These are phyloP conservation scores for Halocynthia aurantium DNA, from an alignment of 23 tunicate species.

Conservation along the genomic window DNA sequence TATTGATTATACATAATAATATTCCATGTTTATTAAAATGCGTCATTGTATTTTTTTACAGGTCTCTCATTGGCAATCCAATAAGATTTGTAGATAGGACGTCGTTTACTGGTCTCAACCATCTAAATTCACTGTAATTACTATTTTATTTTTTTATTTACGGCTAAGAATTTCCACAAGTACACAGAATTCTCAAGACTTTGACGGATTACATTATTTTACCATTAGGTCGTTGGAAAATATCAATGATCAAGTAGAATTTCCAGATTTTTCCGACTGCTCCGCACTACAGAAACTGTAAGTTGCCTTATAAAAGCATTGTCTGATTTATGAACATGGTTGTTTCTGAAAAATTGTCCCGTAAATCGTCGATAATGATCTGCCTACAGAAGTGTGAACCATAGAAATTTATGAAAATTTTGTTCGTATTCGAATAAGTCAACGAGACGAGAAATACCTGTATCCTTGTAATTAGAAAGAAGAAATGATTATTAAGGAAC, in stretches of 20 bases:
- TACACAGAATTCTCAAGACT: not conserved
- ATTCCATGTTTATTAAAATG: not conserved
- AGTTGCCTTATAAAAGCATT: slow-evolving; percentile 5
- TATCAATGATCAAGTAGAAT: slow-evolving; percentile 37
- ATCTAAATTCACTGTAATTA: slow-evolving; percentile 49
- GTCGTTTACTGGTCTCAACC: slow-evolving; percentile 48
- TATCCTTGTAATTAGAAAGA: too few species aligned
- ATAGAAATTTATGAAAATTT: too few species aligned
- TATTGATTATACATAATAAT: not conserved
- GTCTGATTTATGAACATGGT: not conserved
- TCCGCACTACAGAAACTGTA: slow-evolving; percentile 37
- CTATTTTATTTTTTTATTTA: not conserved
- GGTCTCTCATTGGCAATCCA: slow-evolving; percentile 39
- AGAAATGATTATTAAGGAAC: not conserved
- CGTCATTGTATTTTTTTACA: slow-evolving; percentile 14
- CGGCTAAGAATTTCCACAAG: too few species aligned
- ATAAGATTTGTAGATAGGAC: slow-evolving; percentile 40
- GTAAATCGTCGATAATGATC: not conserved
- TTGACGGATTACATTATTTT: not conserved
- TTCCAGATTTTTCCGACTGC: slow-evolving; percentile 74
- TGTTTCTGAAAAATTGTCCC: not conserved
- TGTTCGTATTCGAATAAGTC: too few species aligned
- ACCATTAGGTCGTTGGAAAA: slow-evolving; percentile 34
- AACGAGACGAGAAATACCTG: too few species aligned
- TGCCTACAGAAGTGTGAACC: not conserved